Evolutionary conservation across 2,888 invertebrate genomes (phyloP).

Genomic region (Lasioglossum lativentre): DNA sequence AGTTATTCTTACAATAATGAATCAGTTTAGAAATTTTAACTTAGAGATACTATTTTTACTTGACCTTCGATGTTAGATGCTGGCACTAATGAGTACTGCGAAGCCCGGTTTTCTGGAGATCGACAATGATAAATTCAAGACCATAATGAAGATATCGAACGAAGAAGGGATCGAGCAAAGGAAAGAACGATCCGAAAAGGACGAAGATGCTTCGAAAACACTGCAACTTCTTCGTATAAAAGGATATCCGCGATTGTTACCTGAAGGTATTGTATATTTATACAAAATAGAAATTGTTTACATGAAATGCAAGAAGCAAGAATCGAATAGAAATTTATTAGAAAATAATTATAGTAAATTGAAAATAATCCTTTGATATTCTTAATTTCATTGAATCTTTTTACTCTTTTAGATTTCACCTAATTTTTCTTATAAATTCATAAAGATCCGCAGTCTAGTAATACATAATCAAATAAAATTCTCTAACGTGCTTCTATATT

Average conservation of each 20-base stretch:
- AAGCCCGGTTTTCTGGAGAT: slow-evolving; percentile 69
- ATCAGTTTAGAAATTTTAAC: not conserved
- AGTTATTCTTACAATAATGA: not conserved
- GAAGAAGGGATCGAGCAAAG: slow-evolving; percentile 69
- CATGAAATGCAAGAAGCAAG: too few species aligned
- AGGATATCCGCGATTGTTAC: slow-evolving; percentile 74
- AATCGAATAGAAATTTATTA: not conserved
- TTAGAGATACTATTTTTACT: not conserved
- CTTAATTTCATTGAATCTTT: not conserved
- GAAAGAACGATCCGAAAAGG: slow-evolving; percentile 47
- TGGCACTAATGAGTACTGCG: slow-evolving; percentile 71
- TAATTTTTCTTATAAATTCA: not conserved
- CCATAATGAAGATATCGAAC: slow-evolving; percentile 72
- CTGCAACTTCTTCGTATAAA: slow-evolving; percentile 76
- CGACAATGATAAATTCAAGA: slow-evolving; percentile 75
- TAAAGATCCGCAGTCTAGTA: not conserved
- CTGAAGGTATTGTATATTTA: slow-evolving; percentile 74
- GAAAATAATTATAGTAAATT: not conserved
- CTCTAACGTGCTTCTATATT: not conserved
- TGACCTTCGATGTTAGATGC: slow-evolving; percentile 62
- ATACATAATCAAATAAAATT: not conserved
- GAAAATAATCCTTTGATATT: not conserved
- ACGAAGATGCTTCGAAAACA: slow-evolving; percentile 65
- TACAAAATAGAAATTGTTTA: not conserved
- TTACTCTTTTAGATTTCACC: too few species aligned